A percentile compares a stretch with the other conserved stretches of the same genome.
Evolutionary conservation across 2,888 invertebrate genomes (phyloP).

Genomic region (Dorcus hopei): DNA sequence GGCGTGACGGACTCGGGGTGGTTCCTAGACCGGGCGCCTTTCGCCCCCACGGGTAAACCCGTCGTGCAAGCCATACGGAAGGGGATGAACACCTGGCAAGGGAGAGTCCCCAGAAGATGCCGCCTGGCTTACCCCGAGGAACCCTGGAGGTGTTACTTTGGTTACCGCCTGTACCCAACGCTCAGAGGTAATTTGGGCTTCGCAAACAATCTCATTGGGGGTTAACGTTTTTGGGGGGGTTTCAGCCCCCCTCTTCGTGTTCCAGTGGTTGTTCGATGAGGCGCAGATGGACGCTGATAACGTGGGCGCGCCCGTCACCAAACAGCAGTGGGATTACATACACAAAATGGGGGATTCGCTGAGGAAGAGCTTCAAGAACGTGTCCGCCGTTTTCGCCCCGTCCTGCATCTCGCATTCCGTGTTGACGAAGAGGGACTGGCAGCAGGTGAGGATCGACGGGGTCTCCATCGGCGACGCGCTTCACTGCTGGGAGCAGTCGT

Average conservation of each 20-base stretch:
- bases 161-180: constrained; percentile 82
- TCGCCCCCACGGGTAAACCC: constrained; percentile 55
- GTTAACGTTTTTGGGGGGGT: constrained; percentile 12
- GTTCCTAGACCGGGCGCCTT: constrained; percentile 86
- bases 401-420: constrained; percentile 92
- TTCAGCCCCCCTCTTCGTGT: constrained; percentile 84
- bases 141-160: constrained; percentile 91
- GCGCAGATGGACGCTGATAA: constrained; percentile 92
- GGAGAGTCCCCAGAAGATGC: constrained; percentile 76
- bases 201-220: neutral
- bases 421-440: constrained; percentile 84
- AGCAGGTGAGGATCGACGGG: constrained; percentile 73
- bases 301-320: constrained; percentile 82
- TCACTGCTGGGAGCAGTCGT: constrained; percentile 78
- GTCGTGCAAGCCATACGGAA: constrained; percentile 63
- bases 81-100: constrained; percentile 77
- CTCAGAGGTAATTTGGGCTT: constrained; percentile 62
- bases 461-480: constrained; percentile 81
- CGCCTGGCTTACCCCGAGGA: constrained; percentile 65
- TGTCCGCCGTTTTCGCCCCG: constrained; percentile 88
- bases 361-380: constrained; percentile 76
- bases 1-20: constrained; percentile 92
- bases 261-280: constrained; percentile 94
- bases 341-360: constrained; percentile 85
- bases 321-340: constrained; percentile 91